Conservation (phyloP, 2,797 vertebrate species). For the Pangasius macronema region DNA sequence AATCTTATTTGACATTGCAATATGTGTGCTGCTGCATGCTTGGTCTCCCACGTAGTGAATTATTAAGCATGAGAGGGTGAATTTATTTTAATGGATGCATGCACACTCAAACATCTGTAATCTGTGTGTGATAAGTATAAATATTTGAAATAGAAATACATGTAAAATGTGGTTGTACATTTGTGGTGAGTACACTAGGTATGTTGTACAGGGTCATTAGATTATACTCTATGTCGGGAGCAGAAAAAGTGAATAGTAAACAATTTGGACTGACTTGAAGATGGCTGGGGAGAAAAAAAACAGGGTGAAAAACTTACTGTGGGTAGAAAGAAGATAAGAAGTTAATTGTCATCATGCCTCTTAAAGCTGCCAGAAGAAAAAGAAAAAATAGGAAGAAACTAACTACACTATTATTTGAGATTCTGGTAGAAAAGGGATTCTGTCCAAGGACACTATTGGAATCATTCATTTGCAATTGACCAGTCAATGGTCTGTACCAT, state of each 20-base stretch:
- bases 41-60: not conserved
- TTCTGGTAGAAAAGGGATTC: not conserved
- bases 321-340: not conserved
- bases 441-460: not conserved
- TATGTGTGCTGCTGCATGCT: not conserved
- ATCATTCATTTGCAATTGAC: not conserved
- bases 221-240: not conserved
- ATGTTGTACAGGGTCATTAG: too few relatives aligned
- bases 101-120: not conserved
- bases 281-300: not conserved
- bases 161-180: not conserved
- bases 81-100: not conserved
- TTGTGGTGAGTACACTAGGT: not conserved
- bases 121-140: too few relatives aligned
- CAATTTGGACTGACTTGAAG: not conserved
- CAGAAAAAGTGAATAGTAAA: not conserved
- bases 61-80: not conserved
- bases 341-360: not conserved
- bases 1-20: not conserved
- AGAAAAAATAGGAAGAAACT: not conserved
- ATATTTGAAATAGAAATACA: not conserved
- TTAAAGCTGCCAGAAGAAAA: not conserved
- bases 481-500: not conserved
- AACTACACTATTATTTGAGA: not conserved
- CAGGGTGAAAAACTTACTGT: not conserved